phyloP scores from a whole-genome alignment of 2,888 invertebrate species.

The Drosophila buzzatii region DNA sequence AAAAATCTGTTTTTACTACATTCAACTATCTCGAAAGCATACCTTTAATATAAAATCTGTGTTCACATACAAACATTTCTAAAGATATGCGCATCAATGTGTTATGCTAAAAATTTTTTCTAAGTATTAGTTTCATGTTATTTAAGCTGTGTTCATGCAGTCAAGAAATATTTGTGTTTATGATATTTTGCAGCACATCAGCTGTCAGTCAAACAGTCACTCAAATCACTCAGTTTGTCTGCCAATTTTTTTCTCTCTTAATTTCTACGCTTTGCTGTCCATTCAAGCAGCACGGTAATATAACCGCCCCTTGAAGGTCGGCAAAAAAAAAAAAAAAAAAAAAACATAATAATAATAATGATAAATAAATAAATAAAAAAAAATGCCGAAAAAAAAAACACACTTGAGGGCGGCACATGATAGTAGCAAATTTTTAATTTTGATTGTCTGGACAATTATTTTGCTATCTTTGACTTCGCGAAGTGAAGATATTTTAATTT shows the following conservation, averaged over 20 bases:
- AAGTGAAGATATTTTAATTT: conserved; percentile 3
- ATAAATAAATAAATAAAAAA: conserved; percentile 12
- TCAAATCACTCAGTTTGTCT: conserved; percentile 48
- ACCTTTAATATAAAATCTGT: neutral
- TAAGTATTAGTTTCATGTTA: neutral
- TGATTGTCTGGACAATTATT: conserved; percentile 42
- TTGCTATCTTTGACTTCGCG: neutral
- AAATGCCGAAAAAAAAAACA: conserved; percentile 22
- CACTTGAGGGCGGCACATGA: conserved; percentile 64
- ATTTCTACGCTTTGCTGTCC: conserved; percentile 50
- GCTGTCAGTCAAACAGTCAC: conserved; percentile 52
- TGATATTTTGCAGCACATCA: conserved; percentile 44
- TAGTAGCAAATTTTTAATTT: conserved; percentile 17
- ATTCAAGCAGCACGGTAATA: conserved; percentile 71
- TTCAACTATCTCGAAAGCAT: no score
- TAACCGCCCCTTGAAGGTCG: conserved; percentile 76
- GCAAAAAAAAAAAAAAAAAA: conserved; percentile 8
- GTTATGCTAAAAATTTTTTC: neutral
- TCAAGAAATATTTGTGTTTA: conserved; percentile 20
- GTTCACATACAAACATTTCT: neutral
- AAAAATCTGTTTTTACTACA: no score
- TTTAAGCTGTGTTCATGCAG: conserved; percentile 25
- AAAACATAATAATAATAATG: no score
- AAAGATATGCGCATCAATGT: neutral
- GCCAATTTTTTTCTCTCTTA: conserved; percentile 21